Percentiles rank a stretch among this genome's conserved stretches.
These are phyloP conservation scores for Sylvilagus bachmani DNA, from an alignment of 2,113 vertebrate genomes.

Conservation along the genomic window DNA sequence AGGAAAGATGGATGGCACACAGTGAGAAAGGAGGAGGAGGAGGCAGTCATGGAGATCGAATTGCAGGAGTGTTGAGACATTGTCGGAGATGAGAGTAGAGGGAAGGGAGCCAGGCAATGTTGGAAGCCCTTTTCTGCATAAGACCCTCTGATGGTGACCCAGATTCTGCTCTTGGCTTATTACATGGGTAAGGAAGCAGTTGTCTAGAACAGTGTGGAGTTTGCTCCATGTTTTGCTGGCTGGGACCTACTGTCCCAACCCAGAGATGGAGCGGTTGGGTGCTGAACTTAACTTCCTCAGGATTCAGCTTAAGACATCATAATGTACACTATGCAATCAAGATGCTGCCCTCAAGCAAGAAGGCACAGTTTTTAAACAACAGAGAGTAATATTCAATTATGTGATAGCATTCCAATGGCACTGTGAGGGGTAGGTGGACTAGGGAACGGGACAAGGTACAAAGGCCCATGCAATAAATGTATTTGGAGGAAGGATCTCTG, in stretches of 20 bases:
- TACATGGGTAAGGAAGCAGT: accelerated
- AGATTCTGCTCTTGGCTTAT: no score
- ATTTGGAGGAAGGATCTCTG: background rate
- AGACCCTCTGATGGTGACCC: background rate
- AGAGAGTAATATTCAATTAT: background rate
- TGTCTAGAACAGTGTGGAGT: accelerated
- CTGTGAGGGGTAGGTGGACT: background rate
- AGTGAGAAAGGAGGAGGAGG: background rate
- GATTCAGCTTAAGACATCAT: no score
- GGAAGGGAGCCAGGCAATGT: background rate
- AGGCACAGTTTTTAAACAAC: background rate
- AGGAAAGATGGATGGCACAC: background rate
- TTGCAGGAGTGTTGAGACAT: background rate
- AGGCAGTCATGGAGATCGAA: accelerated
- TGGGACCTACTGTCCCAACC: background rate
- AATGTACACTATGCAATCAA: no score
- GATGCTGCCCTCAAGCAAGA: background rate
- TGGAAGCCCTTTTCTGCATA: no score
- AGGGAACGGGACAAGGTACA: no score
- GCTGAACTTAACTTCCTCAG: no score
- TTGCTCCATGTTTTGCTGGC: accelerated
- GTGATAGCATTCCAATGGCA: background rate
- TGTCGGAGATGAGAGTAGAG: background rate
- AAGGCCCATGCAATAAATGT: background rate
- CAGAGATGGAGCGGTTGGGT: background rate